Conservation (phyloP, 2,113 vertebrate genomes). For the Alexandromys fortis region DNA sequence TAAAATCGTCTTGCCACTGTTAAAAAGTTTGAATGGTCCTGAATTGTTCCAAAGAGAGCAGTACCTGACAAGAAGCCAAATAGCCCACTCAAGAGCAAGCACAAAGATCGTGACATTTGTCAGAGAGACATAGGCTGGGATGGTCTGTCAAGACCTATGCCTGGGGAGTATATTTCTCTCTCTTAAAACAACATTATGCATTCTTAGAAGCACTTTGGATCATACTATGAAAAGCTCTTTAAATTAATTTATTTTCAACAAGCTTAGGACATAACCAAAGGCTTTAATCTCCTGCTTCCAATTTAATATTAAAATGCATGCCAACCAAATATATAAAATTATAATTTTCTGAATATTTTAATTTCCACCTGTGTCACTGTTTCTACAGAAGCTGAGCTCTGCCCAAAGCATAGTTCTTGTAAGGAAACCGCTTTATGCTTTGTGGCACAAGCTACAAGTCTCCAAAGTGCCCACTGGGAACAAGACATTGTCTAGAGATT, state of each 20-base stretch:
- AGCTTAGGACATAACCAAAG: constrained; percentile 46
- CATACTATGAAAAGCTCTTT: not conserved
- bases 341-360: not conserved
- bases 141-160: not conserved
- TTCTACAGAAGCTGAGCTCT: not conserved
- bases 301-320: constrained; percentile 58
- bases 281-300: constrained; percentile 4
- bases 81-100: constrained; percentile 35
- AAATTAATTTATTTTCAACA: not conserved
- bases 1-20: not conserved
- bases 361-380: constrained; percentile 46
- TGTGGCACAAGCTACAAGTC: not conserved
- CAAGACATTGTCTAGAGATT: not conserved
- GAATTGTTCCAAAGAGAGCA: not conserved
- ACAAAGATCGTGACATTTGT: not conserved
- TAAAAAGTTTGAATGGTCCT: constrained; percentile 37
- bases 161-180: not conserved
- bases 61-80: not conserved
- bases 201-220: constrained; percentile 8
- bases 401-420: not conserved
- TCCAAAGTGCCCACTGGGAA: constrained; percentile 17
- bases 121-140: not conserved
- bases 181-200: not conserved
- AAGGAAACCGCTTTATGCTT: not conserved
- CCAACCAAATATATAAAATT: constrained; percentile 27